Base-by-base conservation (phyloP, 2,888 invertebrate species). In the Muscina levida region DNA sequence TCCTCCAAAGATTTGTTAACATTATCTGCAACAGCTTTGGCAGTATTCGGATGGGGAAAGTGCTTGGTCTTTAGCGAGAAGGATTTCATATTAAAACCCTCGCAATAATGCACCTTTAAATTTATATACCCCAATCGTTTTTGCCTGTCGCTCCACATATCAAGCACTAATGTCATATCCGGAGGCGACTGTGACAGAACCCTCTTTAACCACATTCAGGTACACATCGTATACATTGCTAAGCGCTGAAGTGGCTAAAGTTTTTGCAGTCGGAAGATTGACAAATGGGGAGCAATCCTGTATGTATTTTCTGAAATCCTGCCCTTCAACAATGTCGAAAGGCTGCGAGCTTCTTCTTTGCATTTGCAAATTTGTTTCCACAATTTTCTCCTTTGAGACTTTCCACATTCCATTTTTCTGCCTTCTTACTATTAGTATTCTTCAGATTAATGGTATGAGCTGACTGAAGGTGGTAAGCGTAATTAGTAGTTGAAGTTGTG, bases 91-190 rank as follows among this genome's bases (percentile, higher is more conserved):
- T 1, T 8, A 15, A 46, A 46, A n/a, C 15, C 17, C 2, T 46
- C 15, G 24, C 53, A 53, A 11, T 8, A 22, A 24, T 53, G 53
- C 2, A 53, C 11, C 22, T 53, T 53, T 8, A 53, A 1, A 11
- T 22, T 24, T 3, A 53, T 53, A 11, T 53, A 53, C 2, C 22
- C 19, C 4, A 53, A 15, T 53, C 22, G 19, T 17, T 22, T 53
- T 11, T 53, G 22, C 22, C 17, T 53, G 24, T 53, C 53, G 2
- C 11, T 53, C 53, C 53, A 53, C 53, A 53, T 24, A 24, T 53
- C 53, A 1, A 53, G 10, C 1, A 53, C 53, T 4, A 53, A 10
- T 8, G 53, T 15, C 4, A 53, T 10, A 4, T 53, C 22, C 1
- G 19, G 10, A 3, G 53, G 22, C 31, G 31, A 31, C 31, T 31